A percentile compares a stretch with the other conserved stretches of the same genome.
These are phyloP conservation scores for Phenganax subtilis DNA, from an alignment of 92 coral and sea anemone genomes.

Conservation along the genomic window DNA sequence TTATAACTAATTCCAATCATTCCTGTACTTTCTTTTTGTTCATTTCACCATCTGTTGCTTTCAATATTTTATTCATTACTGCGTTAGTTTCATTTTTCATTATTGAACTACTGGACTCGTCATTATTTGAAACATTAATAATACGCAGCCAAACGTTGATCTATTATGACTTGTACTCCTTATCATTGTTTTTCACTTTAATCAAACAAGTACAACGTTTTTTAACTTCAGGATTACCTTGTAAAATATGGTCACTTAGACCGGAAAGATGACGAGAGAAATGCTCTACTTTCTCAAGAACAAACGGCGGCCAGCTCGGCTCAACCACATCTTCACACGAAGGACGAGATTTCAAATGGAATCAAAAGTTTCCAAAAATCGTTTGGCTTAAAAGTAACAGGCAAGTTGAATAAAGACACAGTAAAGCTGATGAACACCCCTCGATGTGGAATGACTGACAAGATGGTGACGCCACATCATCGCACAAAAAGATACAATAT, in stretches of 20 bases:
- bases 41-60: too few species aligned
- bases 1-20: too few species aligned
- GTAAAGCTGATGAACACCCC: conserved; percentile 21
- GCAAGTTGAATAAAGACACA: conserved; percentile 34
- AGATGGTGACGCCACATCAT: neutral
- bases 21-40: too few species aligned
- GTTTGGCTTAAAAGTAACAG: conserved; percentile 36
- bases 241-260: conserved; percentile 21
- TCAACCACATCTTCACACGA: neutral
- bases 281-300: neutral
- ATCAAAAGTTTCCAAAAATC: conserved; percentile 37
- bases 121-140: too few species aligned
- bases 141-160: too few species aligned
- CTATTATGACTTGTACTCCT: too few species aligned
- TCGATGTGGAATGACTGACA: conserved; percentile 50
- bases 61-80: too few species aligned
- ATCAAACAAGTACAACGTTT: too few species aligned
- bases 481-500: conserved; percentile 41
- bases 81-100: too few species aligned
- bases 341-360: conserved; percentile 19
- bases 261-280: conserved; percentile 22
- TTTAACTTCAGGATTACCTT: conserved; percentile 13
- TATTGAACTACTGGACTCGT: too few species aligned
- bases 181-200: too few species aligned
- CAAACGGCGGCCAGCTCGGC: neutral